phyloP scores from a whole-genome alignment of 2,113 vertebrate species.

The Crocuta crocuta region DNA sequence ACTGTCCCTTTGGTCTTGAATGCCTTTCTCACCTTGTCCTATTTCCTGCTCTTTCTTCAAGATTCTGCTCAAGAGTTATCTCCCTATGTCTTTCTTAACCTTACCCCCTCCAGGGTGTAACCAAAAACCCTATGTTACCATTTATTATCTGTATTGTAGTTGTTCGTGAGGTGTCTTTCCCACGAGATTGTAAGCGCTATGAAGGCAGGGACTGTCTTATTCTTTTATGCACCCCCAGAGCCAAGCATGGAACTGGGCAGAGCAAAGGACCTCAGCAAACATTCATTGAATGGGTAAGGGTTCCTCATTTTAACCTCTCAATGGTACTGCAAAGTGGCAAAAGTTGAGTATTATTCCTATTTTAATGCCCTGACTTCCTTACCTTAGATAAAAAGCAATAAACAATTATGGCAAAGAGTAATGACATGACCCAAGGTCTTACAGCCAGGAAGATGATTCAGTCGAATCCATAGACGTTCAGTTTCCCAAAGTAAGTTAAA shows the following conservation, averaged over 20 bases:
- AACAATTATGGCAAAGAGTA: neutral
- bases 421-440: neutral
- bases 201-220: neutral
- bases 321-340: neutral
- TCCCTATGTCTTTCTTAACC: neutral
- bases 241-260: neutral
- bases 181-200: neutral
- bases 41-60: neutral
- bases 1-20: neutral
- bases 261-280: neutral
- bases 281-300: neutral
- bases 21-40: neutral
- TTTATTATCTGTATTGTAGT: neutral
- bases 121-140: neutral
- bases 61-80: neutral
- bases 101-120: neutral
- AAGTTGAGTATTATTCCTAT: neutral
- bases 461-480: neutral
- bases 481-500: neutral
- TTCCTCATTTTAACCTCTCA: neutral
- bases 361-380: neutral
- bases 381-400: neutral
- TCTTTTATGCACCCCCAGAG: neutral
- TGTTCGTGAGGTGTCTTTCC: neutral
- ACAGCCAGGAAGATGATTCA: neutral